Evolutionary conservation across 2,113 vertebrate genomes (phyloP).

Genomic region (Zingel zingel): DNA sequence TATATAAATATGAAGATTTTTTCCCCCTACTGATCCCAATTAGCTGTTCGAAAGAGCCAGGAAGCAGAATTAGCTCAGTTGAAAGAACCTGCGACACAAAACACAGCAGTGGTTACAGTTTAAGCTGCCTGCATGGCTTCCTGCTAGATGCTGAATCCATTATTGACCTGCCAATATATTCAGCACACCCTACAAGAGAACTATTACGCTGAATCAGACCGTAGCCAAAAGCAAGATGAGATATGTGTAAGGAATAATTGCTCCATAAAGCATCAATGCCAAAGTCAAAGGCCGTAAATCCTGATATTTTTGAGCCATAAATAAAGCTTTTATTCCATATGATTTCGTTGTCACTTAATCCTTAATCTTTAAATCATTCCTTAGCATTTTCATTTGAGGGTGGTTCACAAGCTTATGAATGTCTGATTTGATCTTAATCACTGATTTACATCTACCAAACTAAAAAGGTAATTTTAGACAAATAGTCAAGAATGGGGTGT

Average conservation of each 20-base stretch:
- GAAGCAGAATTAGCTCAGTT: conserved; percentile 23
- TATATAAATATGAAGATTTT: background rate
- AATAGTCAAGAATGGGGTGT: conserved; percentile 20
- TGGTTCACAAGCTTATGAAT: background rate
- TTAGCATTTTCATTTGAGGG: background rate
- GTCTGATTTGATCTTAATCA: background rate
- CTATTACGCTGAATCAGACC: conserved; percentile 43
- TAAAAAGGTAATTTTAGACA: conserved; percentile 38
- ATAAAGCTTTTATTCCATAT: background rate
- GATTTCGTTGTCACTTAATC: background rate
- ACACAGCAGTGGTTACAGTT: conserved; percentile 33
- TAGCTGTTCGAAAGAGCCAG: background rate
- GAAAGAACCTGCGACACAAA: conserved; percentile 23
- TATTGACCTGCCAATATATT: conserved; percentile 58
- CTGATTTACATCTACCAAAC: conserved; percentile 28
- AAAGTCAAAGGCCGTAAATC: conserved; percentile 5
- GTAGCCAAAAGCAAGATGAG: conserved; percentile 33
- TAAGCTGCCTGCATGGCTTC: conserved; percentile 34
- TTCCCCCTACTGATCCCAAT: background rate
- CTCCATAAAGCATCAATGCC: conserved; percentile 15
- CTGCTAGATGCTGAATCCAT: conserved; percentile 46
- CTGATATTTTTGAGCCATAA: background rate
- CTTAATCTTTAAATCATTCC: conserved; percentile 25
- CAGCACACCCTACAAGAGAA: conserved; percentile 29
- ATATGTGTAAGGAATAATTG: conserved; percentile 28